Conservation (phyloP, 2,797 vertebrate species). For the Syngnathus rostellatus region DNA sequence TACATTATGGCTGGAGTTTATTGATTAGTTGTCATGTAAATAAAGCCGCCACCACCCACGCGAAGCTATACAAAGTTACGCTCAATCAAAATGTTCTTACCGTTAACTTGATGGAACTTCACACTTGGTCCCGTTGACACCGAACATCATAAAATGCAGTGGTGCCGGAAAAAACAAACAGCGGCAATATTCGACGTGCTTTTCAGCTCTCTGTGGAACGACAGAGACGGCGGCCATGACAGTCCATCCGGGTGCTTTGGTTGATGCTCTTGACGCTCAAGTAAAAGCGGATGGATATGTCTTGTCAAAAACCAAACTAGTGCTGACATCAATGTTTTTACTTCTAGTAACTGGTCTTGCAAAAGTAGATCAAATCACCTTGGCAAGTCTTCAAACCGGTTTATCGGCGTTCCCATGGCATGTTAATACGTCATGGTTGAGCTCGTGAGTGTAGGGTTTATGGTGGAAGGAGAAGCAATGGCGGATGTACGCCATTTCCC, state of each 20-base stretch:
- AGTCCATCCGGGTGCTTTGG: constrained; percentile 85
- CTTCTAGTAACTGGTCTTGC: not conserved
- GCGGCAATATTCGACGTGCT: constrained; percentile 70
- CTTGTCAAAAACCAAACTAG: constrained; percentile 45
- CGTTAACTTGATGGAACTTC: constrained; percentile 44
- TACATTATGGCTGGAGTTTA: constrained; percentile 30
- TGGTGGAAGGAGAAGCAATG: constrained; percentile 46
- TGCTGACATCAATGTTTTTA: constrained; percentile 10
- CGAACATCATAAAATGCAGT: constrained; percentile 24
- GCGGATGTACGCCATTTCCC: constrained; percentile 52
- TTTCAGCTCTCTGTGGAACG: constrained; percentile 67
- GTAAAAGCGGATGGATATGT: constrained; percentile 68
- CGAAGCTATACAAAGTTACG: constrained; percentile 49
- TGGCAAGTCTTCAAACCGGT: not conserved
- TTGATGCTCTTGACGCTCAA: constrained; percentile 44
- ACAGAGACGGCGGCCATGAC: constrained; percentile 91
- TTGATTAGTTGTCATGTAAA: constrained; percentile 46
- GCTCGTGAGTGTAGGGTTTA: not conserved
- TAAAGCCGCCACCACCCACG: constrained; percentile 51
- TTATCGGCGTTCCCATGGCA: constrained; percentile 10
- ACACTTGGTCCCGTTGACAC: constrained; percentile 18
- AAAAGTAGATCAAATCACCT: not conserved
- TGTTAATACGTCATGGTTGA: constrained; percentile 33
- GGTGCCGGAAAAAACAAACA: constrained; percentile 21
- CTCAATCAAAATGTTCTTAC: constrained; percentile 41